These are phyloP conservation scores for Cyanoderma ruficeps DNA, from an alignment of 2,113 vertebrate species.

Conservation along the genomic window DNA sequence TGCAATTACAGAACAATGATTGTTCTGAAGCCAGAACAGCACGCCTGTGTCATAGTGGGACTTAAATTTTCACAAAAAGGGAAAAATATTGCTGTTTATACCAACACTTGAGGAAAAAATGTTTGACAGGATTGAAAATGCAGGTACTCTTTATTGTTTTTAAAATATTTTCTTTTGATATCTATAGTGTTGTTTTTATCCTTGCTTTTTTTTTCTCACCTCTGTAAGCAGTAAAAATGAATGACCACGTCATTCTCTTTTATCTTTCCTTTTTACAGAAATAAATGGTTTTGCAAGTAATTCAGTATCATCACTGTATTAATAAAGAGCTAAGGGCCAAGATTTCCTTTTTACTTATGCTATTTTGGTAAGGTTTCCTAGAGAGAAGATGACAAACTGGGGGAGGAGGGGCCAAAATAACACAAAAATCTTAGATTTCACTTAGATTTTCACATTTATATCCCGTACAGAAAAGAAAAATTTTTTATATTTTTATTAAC, in stretches of 20 bases:
- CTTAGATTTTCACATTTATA: neutral
- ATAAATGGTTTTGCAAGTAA: neutral
- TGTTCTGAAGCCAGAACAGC: neutral
- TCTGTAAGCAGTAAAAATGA: neutral
- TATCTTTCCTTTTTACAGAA: neutral
- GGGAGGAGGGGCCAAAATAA: rapidly evolving
- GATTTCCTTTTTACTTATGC: neutral
- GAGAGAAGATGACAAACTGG: neutral
- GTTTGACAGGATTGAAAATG: neutral
- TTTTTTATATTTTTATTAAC: neutral
- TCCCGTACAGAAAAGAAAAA: neutral
- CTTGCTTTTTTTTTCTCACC: neutral
- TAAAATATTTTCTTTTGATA: neutral
- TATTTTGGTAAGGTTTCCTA: neutral
- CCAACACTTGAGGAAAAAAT: neutral
- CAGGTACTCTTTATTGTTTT: neutral
- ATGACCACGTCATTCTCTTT: neutral
- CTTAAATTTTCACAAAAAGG: neutral
- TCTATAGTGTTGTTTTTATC: neutral
- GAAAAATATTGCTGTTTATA: neutral
- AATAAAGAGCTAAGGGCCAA: neutral
- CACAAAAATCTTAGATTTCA: neutral
- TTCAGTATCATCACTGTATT: neutral
- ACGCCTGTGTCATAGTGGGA: neutral
- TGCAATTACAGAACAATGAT: neutral